Evolutionary conservation across 2,113 vertebrate genomes (phyloP), one percentile per base, ranked within the genome.

Genomic region (Poeciliopsis prolifica): DNA sequence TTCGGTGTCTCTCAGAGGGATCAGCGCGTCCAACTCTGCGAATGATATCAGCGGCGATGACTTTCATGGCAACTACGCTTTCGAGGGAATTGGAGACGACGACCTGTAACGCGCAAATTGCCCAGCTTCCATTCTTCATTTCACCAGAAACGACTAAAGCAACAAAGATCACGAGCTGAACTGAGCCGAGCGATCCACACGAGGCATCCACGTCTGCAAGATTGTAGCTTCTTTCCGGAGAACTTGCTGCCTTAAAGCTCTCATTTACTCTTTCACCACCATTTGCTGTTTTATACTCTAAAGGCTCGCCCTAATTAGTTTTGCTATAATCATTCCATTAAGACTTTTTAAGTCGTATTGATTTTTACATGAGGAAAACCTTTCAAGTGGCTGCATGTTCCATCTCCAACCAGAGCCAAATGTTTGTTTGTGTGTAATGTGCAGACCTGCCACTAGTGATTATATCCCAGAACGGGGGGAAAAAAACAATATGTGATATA

Each of bases 21-120:
- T 99, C 92, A 96, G 95, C 92, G 95, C 96, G 86, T 97, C 97
- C 86, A 96, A 95, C 94, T 96, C 97, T 0, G 91, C 95, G 15
- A 94, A 92, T 0, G 96, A 99, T 1, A 92, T 97, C 91, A 96
- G 95, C 26, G 94, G 96, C 42, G 96, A 96, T 8, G 95, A 97
- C 84, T 96, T 98, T 93, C 97, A 98, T 0, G 98, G 97, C 93
- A 99, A 99, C 93, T 99, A 97, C 0, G 97, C 98, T 88, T 99
- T 99, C 0, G 98, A 99, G 92, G 98, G 98, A 92, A 99, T 99
- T 26, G 98, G 98, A 0, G 98, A 99, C 0, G 98, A 99, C 58
- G 98, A 99, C 89, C 95, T 99, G 94, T 99, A 96, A 95, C 65
- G 54, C 31, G 11, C 5, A 14, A 60, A 40, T 35, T 42, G 8